Base-by-base conservation (phyloP, 1,140 invertebrate species). In the Caerostris darwini region DNA sequence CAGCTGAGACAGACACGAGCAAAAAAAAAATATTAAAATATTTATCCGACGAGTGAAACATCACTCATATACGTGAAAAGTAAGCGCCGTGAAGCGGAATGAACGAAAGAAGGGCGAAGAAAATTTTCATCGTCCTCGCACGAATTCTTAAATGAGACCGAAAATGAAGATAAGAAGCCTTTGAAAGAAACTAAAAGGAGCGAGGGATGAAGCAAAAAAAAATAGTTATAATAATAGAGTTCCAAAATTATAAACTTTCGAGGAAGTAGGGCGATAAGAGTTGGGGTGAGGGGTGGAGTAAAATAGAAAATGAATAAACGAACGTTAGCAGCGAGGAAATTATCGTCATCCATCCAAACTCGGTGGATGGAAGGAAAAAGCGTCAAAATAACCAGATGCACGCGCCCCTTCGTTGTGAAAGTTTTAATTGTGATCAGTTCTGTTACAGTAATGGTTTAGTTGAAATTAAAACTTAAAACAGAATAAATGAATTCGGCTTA, bases 291-390 rank as follows among this genome's bases (percentile, higher is more conserved):
- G n/a, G n/a, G 53, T n/a, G 69, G 50, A 83, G 82, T 83, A 83
- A 83, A 83, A 83, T 83, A 83, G 82, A 83, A 83, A 83, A 83
- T 83, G 82, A 83, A 19, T 56, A 83, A 83, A 54, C 54, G 56
- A 19, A 14, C 17, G 69, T 12, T 19, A 34, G 14, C 82, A 17
- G 53, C 14, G 53, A 58, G 53, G 82, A 83, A 83, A 83, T 83
- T 83, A 83, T 83, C 82, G 53, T 83, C 82, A 83, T 83, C 82
- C 53, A 83, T 83, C 56, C 54, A n/a, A 58, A 54, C 82, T 17
- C 17, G 12, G 34, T 14, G 54, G 14, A 83, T 6, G 12, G 34
- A 50, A 5, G 10, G 19, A 34, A 56, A n/a, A 83, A 17, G 82
- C n/a, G 69, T 83, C 82, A 58, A 83, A 83, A 83, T 83, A 83